Evolutionary conservation across 1,140 invertebrate genomes (phyloP).

Genomic region (Bombus waltoni): DNA sequence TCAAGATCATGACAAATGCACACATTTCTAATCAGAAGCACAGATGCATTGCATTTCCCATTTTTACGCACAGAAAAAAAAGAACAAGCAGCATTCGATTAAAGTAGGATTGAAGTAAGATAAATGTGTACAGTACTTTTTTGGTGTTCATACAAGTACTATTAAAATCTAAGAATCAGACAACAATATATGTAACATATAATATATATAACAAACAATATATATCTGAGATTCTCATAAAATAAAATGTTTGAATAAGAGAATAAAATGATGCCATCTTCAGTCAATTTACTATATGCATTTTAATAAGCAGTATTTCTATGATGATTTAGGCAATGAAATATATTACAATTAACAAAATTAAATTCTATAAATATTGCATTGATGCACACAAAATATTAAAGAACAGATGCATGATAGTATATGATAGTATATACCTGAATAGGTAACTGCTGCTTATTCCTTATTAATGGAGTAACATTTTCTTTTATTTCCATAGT

Average conservation of each 20-base stretch:
- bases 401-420: constrained; percentile 38
- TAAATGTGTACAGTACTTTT: constrained; percentile 3
- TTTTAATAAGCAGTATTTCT: constrained; percentile 21
- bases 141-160: neutral
- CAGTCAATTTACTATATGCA: neutral
- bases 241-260: neutral
- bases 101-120: neutral
- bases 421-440: constrained; percentile 67
- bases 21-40: neutral
- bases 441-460: constrained; percentile 60
- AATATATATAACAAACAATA: neutral
- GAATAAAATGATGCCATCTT: constrained; percentile 1
- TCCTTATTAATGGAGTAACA: constrained; percentile 41
- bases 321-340: constrained; percentile 21
- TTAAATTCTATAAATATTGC: constrained; percentile 38
- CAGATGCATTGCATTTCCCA: neutral
- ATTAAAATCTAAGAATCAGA: neutral
- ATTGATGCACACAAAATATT: constrained; percentile 52
- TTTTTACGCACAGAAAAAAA: neutral
- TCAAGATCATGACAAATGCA: neutral
- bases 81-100: constrained; percentile 8
- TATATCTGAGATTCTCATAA: constrained; percentile 2
- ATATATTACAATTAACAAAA: constrained; percentile 28
- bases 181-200: too few species aligned
- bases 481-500: constrained; percentile 63